phyloP scores from a whole-genome alignment of 2,797 vertebrate genomes.

The Takifugu rubripes region DNA sequence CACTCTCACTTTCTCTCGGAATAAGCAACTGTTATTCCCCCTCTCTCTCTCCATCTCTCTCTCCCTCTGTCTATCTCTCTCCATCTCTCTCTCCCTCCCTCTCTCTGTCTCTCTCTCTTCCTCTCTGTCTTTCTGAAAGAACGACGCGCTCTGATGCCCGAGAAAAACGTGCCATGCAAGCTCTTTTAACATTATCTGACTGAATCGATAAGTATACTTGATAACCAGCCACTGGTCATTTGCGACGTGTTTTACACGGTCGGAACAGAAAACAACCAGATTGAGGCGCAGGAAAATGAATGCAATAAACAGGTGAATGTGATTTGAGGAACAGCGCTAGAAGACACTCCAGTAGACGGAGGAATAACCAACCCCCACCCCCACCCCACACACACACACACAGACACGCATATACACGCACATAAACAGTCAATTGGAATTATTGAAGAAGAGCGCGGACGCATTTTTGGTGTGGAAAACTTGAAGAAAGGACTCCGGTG shows the following conservation, averaged over 20 bases:
- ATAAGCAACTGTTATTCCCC: not conserved
- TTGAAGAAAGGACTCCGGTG: conserved; percentile 9
- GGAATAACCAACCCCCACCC: too few species aligned
- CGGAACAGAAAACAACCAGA: too few species aligned
- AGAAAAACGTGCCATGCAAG: not conserved
- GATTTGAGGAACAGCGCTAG: not conserved
- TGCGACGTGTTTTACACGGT: not conserved
- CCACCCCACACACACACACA: not conserved
- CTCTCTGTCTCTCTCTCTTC: not conserved
- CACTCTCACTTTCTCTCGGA: not conserved
- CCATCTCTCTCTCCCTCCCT: not conserved
- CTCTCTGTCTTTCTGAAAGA: not conserved
- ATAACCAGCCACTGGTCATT: not conserved
- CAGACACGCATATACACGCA: not conserved
- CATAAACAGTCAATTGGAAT: not conserved
- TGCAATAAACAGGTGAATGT: too few species aligned
- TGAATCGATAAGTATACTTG: not conserved
- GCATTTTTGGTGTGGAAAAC: conserved; percentile 19
- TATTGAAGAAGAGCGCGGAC: not conserved
- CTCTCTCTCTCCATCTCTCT: not conserved
- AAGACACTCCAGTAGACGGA: not conserved
- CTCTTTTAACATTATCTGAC: not conserved
- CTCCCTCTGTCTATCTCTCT: not conserved
- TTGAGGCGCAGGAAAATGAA: too few species aligned
- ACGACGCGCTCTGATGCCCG: not conserved